phyloP scores from a whole-genome alignment of 92 coral and sea anemone genomes.

The Diadumene lineata region DNA sequence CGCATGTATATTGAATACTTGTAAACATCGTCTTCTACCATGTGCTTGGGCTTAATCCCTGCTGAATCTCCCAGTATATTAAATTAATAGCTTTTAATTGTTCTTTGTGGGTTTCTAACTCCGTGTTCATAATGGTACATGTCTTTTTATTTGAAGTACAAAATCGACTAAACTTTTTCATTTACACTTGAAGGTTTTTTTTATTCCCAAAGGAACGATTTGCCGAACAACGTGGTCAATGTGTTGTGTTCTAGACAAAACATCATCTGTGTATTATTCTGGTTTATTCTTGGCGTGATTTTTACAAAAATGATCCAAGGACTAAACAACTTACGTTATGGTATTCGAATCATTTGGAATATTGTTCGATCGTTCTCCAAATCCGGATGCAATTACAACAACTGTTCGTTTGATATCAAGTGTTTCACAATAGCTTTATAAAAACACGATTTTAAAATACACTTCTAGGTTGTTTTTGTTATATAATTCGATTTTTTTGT shows the following conservation, averaged over 20 bases:
- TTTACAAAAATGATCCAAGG: not conserved
- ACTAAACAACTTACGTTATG: conserved; percentile 1
- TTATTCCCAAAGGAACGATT: conserved; percentile 3
- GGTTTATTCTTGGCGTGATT: not conserved
- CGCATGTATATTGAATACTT: conserved; percentile 16
- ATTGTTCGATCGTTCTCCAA: not conserved
- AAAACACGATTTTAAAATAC: not conserved
- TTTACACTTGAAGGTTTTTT: not conserved
- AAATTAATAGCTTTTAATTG: not conserved
- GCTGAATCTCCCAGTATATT: not conserved
- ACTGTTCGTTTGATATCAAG: not conserved
- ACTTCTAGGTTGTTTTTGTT: too few relatives aligned
- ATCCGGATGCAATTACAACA: not conserved
- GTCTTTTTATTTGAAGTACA: not conserved
- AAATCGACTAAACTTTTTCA: not conserved
- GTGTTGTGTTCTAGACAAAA: conserved; percentile 21
- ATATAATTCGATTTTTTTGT: not conserved
- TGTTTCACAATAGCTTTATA: not conserved
- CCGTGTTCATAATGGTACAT: not conserved
- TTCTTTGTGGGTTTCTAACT: not conserved
- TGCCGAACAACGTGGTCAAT: conserved; percentile 22
- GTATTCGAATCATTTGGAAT: conserved; percentile 8
- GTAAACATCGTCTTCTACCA: conserved; percentile 18
- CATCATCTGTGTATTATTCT: not conserved
- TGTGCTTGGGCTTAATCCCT: conserved; percentile 21